Base-by-base conservation (phyloP, 2,888 invertebrate genomes). In the Lottia gigantea region DNA sequence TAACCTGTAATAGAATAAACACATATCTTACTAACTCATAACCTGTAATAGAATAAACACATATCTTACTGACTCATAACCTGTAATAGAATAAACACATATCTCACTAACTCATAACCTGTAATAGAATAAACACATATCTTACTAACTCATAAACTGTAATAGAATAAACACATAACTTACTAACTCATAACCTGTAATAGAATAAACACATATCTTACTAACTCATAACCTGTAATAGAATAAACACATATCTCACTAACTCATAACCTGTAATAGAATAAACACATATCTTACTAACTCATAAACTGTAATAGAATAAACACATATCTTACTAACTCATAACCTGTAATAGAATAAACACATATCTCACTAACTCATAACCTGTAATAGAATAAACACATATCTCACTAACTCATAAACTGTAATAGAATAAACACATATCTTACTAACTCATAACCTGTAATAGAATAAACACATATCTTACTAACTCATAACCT, bases 261-360 rank as follows among this genome's bases (percentile, higher is more conserved):
- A 55, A 55, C 19, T 55, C 55, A 55, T 23, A 55, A 55, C 55
- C 55, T 55, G 19, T 12, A 55, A 55, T 49, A 49, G n/a, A n/a
- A n/a, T 49, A 49, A 55, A 55, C 11, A 55, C 23, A 55, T 23
- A 55, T 23, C 19, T 55, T 11, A 55, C 55, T 55, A 55, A 55
- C 19, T 55, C 55, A 55, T 23, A 55, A 55, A 19, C 55, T 55
- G 19, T 12, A 55, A 55, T 49, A 49, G n/a, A n/a, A n/a, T 49
- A 49, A 55, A 55, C 11, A 55, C 23, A 55, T 23, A 55, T 23
- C 19, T 55, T 11, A 55, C 55, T 55, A 55, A 55, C 19, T 55
- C 55, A 55, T 23, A 55, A 55, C 55, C 55, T 55, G 19, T 12
- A 55, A 55, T 49, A 49, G n/a, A n/a, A n/a, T 49, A 49, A 55